These are phyloP conservation scores for Typhlomys cinereus DNA, from an alignment of 2,113 vertebrate genomes.

Conservation along the genomic window DNA sequence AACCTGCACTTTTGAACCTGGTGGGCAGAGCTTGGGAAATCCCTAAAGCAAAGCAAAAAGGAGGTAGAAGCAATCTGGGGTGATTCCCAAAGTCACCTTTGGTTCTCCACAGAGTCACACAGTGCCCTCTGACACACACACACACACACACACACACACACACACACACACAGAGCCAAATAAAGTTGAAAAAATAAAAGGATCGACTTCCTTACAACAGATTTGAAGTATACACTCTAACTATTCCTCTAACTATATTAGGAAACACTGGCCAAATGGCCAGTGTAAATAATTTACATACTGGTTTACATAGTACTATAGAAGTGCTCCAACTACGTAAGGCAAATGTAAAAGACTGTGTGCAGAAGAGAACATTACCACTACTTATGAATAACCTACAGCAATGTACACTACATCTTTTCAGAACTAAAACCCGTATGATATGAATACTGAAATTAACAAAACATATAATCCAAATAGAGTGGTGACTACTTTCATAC, in stretches of 20 bases:
- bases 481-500: not conserved
- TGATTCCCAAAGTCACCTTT: no score
- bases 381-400: not conserved
- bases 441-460: not conserved
- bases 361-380: not conserved
- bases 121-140: no score
- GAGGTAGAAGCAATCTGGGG: no score
- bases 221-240: slow-evolving; percentile 24
- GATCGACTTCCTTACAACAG: slow-evolving; percentile 7
- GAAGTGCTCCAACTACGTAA: not conserved
- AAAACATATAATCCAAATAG: slow-evolving; percentile 12
- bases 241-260: slow-evolving; percentile 42
- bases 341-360: not conserved
- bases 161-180: no score
- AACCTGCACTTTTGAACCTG: no score
- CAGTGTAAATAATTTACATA: slow-evolving; percentile 11
- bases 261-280: slow-evolving; percentile 9
- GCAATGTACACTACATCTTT: not conserved
- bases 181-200: no score
- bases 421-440: not conserved
- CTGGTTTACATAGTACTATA: not conserved
- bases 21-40: no score
- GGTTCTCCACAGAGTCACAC: no score
- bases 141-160: no score
- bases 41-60: no score